phyloP scores from a whole-genome alignment of 2,113 vertebrate species.

The Cheilinus undulatus region DNA sequence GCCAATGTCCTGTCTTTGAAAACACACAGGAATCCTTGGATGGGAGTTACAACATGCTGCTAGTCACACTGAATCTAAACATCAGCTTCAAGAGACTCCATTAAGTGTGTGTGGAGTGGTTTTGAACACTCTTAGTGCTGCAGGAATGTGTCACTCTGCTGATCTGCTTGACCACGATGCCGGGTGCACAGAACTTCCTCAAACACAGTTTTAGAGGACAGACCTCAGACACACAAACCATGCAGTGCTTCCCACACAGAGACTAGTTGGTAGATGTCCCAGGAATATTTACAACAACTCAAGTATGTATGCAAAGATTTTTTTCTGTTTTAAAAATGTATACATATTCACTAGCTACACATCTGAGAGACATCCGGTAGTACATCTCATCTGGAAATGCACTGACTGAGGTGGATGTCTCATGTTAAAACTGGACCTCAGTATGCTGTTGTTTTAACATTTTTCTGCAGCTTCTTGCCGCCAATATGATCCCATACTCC shows the following conservation, averaged over 20 bases:
- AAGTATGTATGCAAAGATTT: too few species aligned
- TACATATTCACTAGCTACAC: too few species aligned
- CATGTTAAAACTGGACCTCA: too few species aligned
- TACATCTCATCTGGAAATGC: too few species aligned
- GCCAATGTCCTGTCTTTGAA: constrained; percentile 35
- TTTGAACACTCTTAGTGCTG: constrained; percentile 36
- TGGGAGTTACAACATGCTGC: constrained; percentile 57
- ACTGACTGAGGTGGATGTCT: too few species aligned
- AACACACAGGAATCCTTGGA: constrained; percentile 27
- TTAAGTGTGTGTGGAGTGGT: constrained; percentile 45
- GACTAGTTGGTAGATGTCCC: too few species aligned
- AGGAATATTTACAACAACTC: too few species aligned
- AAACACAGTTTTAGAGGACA: constrained; percentile 5
- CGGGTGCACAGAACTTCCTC: constrained; percentile 5
- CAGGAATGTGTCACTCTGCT: constrained; percentile 39
- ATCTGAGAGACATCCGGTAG: too few species aligned
- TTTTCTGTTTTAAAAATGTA: too few species aligned
- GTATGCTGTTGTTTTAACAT: too few species aligned
- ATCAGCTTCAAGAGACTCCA: constrained; percentile 49
- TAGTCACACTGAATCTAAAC: constrained; percentile 64
- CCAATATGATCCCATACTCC: too few species aligned
- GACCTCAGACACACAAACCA: neutral
- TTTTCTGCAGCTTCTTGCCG: too few species aligned
- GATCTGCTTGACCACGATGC: constrained; percentile 47
- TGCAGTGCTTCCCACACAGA: neutral